phyloP scores from a whole-genome alignment of 2,888 invertebrate species.

The Ligdia adustata region DNA sequence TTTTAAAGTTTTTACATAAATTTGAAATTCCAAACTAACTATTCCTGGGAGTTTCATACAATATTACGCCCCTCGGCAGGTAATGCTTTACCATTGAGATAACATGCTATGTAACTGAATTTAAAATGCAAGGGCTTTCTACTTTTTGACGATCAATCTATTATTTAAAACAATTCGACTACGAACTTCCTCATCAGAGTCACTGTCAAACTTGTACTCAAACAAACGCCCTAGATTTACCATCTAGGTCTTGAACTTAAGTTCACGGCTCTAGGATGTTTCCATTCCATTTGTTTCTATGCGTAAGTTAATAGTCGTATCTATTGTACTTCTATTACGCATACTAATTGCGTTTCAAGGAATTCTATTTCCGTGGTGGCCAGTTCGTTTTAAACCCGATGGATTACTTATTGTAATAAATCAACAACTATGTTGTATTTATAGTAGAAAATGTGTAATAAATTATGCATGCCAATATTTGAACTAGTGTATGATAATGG shows the following conservation, averaged over 20 bases:
- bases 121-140: no score
- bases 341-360: conserved; percentile 7
- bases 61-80: no score
- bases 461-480: conserved; percentile 14
- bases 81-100: no score
- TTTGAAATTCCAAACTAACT: no score
- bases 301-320: background rate
- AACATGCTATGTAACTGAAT: no score
- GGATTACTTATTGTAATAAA: conserved; percentile 16
- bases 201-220: no score
- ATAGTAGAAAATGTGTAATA: conserved; percentile 1
- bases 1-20: no score
- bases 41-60: no score
- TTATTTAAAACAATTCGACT: no score
- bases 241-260: background rate
- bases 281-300: background rate
- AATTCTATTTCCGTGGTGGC: conserved; percentile 17
- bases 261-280: conserved; percentile 13
- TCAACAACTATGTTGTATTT: conserved; percentile 4
- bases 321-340: background rate
- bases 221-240: background rate
- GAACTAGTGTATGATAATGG: conserved; percentile 2
- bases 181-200: no score
- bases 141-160: no score
- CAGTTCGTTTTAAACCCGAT: conserved; percentile 9